Base-by-base conservation (phyloP, 2,888 invertebrate genomes). In the Melieria crassipennis region DNA sequence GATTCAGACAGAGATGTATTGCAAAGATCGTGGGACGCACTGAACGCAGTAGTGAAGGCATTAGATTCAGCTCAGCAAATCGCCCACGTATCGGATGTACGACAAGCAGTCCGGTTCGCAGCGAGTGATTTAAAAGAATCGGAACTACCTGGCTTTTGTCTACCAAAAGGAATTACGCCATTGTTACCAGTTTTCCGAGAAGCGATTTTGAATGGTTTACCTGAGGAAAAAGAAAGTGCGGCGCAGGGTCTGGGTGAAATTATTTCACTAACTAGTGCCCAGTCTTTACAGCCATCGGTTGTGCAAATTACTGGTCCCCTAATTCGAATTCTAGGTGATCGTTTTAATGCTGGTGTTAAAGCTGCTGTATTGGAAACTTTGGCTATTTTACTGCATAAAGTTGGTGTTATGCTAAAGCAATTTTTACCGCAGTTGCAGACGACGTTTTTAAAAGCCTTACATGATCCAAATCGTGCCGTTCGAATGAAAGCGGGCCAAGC, bases 361-460 rank as follows among this genome's bases (percentile, higher is more conserved):
- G 96, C 97, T 0, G 97, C 98, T 47, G 97, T 99, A 48, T 88
- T 99, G 45, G 97, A 98, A 85, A 97, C 98, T 0, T 88, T 99
- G 43, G 96, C 97, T 0, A 91, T 94, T 74, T 89, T 99, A n/a
- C 89, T 99, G 9, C 92, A 92, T 48, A 99, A 98, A 91, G 97
- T 98, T 75, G 97, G 97, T 60, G 91, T 93, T 52, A 94, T 97
- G 92, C 88, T 99, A 86, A 98, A 98, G 87, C 98, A 99, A 85
- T 99, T 99, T 89, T 89, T 99, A 81, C 99, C 99, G 3, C 99
- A 99, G 88, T 90, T 99, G 55, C 99, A 99, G 89, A 98, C 98
- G 3, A 99, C 99, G 16, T 99, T 99, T 88, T 90, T 98, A 67
- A 98, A 98, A 88, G 95, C 98, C 4, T 89, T 99, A 69, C 93